Conservation (phyloP, 2,888 invertebrate species). For the Drosophila rellima region DNA sequence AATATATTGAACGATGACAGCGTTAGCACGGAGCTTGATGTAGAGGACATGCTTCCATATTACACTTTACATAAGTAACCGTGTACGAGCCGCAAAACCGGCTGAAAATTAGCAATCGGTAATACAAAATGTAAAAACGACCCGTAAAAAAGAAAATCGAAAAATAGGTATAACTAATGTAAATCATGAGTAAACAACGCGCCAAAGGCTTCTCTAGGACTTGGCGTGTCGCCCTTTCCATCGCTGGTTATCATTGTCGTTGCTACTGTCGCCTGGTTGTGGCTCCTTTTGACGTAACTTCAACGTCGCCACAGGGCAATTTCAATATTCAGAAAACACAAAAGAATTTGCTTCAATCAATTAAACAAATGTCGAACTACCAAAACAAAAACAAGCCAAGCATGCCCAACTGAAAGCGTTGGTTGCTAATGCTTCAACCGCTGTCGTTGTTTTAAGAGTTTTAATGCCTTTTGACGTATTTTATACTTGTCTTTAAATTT, state of each 20-base stretch:
- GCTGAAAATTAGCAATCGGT: slow-evolving; percentile 48
- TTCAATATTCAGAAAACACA: slow-evolving; percentile 19
- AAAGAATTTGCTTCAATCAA: slow-evolving; percentile 28
- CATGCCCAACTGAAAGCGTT: not conserved
- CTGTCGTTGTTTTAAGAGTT: not conserved
- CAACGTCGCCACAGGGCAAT: slow-evolving; percentile 29
- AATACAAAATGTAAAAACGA: slow-evolving; percentile 17
- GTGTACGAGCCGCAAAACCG: slow-evolving; percentile 59
- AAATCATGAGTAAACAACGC: slow-evolving; percentile 38
- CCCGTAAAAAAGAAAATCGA: slow-evolving; percentile 10
- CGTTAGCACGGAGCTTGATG: slow-evolving; percentile 85
- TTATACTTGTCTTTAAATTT: slow-evolving; percentile 25
- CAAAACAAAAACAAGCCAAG: slow-evolving; percentile 13
- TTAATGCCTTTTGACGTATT: slow-evolving; percentile 1
- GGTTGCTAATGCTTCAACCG: slow-evolving; percentile 1
- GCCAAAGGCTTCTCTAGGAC: slow-evolving; percentile 55
- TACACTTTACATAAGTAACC: slow-evolving; percentile 79
- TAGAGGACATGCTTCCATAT: slow-evolving; percentile 86
- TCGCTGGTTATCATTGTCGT: slow-evolving; percentile 27
- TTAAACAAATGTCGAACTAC: slow-evolving; percentile 29
- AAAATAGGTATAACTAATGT: slow-evolving; percentile 27
- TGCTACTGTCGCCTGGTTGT: slow-evolving; percentile 35
- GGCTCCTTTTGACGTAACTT: slow-evolving; percentile 75
- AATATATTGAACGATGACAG: slow-evolving; percentile 86
- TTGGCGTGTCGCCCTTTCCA: slow-evolving; percentile 26